phyloP scores from a whole-genome alignment of 1,140 invertebrate species.

The Oncopodura yosiiana region DNA sequence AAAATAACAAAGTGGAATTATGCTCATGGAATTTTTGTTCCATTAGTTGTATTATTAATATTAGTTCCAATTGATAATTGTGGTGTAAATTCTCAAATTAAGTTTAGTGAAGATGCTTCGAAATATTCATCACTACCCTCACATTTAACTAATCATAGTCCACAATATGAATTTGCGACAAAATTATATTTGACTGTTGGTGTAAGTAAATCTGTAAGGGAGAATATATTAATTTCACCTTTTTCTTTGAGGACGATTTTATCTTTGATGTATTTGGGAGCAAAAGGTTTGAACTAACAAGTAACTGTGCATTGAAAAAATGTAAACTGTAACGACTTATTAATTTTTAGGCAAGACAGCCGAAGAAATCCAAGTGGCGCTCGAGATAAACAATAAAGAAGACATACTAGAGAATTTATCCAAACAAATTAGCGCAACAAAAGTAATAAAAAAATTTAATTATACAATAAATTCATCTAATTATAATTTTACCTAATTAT shows the following conservation, averaged over 20 bases:
- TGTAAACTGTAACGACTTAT: background rate
- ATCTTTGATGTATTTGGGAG: conserved; percentile 17
- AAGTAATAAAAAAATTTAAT: background rate
- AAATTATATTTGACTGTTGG: conserved; percentile 11
- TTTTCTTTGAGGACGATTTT: conserved; percentile 21
- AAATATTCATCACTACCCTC: too few species aligned
- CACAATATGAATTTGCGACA: conserved; percentile 24
- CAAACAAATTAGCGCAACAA: conserved; percentile 8
- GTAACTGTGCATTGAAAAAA: background rate
- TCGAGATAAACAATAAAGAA: conserved; percentile 9
- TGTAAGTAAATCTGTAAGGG: background rate
- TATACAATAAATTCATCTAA: background rate
- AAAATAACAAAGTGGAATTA: conserved; percentile 1
- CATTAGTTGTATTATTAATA: too few species aligned
- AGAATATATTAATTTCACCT: conserved; percentile 21
- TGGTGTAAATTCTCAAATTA: too few species aligned
- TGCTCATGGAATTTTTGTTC: too few species aligned
- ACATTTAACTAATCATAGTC: background rate
- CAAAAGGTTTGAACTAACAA: background rate
- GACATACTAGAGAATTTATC: conserved; percentile 6
- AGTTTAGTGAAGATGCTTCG: too few species aligned
- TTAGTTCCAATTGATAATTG: too few species aligned
- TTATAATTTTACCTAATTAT: background rate
- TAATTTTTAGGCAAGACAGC: conserved; percentile 15
- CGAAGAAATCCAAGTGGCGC: conserved; percentile 1